phyloP scores from a whole-genome alignment of 2,797 vertebrate species.

The Epinephelus malabaricus region DNA sequence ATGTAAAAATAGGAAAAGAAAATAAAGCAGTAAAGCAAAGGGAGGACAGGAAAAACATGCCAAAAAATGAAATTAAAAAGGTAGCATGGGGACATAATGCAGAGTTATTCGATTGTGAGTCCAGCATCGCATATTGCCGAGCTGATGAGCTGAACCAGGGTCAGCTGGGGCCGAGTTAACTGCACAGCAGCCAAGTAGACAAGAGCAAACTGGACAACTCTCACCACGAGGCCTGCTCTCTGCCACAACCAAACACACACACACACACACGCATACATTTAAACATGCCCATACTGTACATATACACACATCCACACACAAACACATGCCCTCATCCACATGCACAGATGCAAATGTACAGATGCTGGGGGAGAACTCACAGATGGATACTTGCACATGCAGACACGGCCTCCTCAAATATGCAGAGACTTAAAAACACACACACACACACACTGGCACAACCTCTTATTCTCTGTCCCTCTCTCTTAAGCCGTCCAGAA shows the following conservation, averaged over 20 bases:
- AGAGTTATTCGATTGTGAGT: conserved; percentile 31
- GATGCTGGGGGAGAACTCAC: conserved; percentile 9
- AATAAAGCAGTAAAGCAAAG: not conserved
- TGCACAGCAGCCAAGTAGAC: conserved; percentile 49
- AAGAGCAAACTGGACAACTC: conserved; percentile 57
- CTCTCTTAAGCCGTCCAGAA: conserved; percentile 55
- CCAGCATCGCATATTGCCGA: conserved; percentile 17
- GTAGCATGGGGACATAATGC: no score
- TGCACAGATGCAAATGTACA: conserved; percentile 22
- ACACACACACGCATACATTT: not conserved
- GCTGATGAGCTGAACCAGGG: conserved; percentile 46
- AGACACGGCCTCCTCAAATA: conserved; percentile 31
- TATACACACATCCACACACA: conserved; percentile 8
- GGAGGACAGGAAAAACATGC: not conserved
- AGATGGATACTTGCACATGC: conserved; percentile 33
- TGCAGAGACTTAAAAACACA: conserved; percentile 9
- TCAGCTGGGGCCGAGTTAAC: conserved; percentile 46
- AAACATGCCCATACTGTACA: not conserved
- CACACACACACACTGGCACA: conserved; percentile 13
- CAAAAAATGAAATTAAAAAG: no score
- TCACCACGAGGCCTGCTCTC: conserved; percentile 29
- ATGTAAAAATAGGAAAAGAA: conserved; percentile 4
- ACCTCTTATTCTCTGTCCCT: conserved; percentile 32
- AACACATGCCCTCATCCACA: conserved; percentile 11
- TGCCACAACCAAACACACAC: not conserved